Percentiles rank a stretch among this genome's conserved stretches.
Evolutionary conservation across 2,113 vertebrate genomes (phyloP).

Genomic region (Marcusenius ussheri): DNA sequence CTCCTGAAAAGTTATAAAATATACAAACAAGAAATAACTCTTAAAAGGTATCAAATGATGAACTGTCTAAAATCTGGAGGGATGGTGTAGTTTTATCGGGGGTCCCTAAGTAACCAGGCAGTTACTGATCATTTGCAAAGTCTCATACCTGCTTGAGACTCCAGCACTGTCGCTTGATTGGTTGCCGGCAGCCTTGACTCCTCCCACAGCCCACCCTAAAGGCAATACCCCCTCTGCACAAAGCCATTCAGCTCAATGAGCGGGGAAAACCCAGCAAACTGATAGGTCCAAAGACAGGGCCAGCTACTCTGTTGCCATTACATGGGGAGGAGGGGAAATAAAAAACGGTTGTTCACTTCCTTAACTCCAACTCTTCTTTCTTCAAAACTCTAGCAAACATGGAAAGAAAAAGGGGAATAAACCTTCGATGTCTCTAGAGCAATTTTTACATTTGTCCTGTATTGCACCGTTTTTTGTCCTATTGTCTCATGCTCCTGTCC

Average conservation of each 20-base stretch:
- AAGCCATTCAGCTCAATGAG: constrained; percentile 61
- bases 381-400: background rate
- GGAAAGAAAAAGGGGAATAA: background rate
- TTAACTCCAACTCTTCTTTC: background rate
- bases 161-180: constrained; percentile 38
- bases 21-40: background rate
- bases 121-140: background rate
- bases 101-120: background rate
- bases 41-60: background rate
- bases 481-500: background rate
- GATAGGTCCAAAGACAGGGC: background rate
- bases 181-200: constrained; percentile 43
- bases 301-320: background rate
- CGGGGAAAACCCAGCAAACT: constrained; percentile 30
- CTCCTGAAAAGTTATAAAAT: background rate
- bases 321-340: background rate
- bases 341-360: background rate
- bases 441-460: background rate
- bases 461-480: background rate
- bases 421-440: background rate
- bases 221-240: constrained; percentile 55
- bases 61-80: background rate
- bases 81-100: background rate
- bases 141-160: constrained; percentile 48
- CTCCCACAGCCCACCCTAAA: constrained; percentile 55